phyloP scores from a whole-genome alignment of 2,888 invertebrate species.

The Pyrochroa serraticornis region DNA sequence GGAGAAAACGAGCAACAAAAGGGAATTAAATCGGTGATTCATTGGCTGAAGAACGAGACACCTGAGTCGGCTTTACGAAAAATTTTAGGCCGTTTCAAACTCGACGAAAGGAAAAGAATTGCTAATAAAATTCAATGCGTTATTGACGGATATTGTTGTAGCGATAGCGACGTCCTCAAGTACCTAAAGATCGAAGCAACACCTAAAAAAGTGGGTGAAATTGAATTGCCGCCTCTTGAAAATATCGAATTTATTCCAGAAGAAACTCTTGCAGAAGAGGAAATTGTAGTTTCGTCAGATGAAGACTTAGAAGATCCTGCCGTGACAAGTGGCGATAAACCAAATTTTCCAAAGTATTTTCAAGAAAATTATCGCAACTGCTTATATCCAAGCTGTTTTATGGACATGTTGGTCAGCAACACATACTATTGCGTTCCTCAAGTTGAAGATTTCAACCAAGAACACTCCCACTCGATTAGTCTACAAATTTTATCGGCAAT shows the following conservation, averaged over 20 bases:
- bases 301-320: slow-evolving; percentile 15
- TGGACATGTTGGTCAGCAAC: slow-evolving; percentile 71
- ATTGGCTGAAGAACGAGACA: slow-evolving; percentile 77
- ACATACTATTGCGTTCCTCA: slow-evolving; percentile 72
- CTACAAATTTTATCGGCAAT: slow-evolving; percentile 68
- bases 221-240: slow-evolving; percentile 11
- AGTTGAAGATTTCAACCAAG: slow-evolving; percentile 70
- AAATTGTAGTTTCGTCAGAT: slow-evolving; percentile 26
- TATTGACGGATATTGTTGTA: slow-evolving; percentile 68
- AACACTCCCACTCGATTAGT: slow-evolving; percentile 66
- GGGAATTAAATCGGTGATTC: slow-evolving; percentile 72
- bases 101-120: slow-evolving; percentile 62
- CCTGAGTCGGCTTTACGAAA: slow-evolving; percentile 72
- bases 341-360: slow-evolving; percentile 68
- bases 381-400: slow-evolving; percentile 68
- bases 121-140: slow-evolving; percentile 66
- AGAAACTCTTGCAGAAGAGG: slow-evolving; percentile 27
- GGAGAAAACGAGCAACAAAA: slow-evolving; percentile 68
- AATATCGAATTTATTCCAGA: slow-evolving; percentile 19
- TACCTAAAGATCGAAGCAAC: slow-evolving; percentile 58
- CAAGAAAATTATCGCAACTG: slow-evolving; percentile 66
- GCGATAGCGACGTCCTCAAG: slow-evolving; percentile 64
- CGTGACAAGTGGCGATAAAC: slow-evolving; percentile 20
- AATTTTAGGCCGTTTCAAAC: slow-evolving; percentile 68
- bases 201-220: background rate